phyloP scores from a whole-genome alignment of 2,888 invertebrate genomes.

The Stenoptilia bipunctidactyla region DNA sequence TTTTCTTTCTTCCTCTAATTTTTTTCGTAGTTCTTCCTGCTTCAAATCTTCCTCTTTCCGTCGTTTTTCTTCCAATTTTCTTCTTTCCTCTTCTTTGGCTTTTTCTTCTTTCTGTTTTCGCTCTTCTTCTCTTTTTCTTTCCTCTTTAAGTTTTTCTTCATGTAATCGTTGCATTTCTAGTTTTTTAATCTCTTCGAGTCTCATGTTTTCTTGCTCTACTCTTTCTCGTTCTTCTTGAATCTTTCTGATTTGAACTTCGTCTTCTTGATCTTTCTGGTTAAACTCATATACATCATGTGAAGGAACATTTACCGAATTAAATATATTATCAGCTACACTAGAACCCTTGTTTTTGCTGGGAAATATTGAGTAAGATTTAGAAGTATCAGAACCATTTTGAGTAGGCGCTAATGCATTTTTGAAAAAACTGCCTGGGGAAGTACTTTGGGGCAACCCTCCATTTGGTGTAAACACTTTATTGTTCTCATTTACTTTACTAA shows the following conservation, averaged over 20 bases:
- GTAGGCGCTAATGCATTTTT: slow-evolving; percentile 35
- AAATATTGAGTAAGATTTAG: slow-evolving; percentile 41
- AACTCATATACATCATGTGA: slow-evolving; percentile 39
- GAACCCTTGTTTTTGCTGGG: slow-evolving; percentile 47
- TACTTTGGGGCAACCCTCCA: slow-evolving; percentile 23
- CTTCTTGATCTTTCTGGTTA: slow-evolving; percentile 28
- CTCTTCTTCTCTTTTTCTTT: slow-evolving; percentile 19
- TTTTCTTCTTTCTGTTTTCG: slow-evolving; percentile 15
- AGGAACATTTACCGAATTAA: slow-evolving; percentile 29
- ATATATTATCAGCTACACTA: slow-evolving; percentile 43
- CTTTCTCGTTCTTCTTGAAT: slow-evolving; percentile 22
- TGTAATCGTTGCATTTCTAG: not conserved
- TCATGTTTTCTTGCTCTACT: slow-evolving; percentile 15
- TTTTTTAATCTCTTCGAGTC: slow-evolving; percentile 15
- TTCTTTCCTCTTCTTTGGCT: slow-evolving; percentile 26
- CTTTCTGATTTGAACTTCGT: slow-evolving; percentile 21
- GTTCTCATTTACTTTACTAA: slow-evolving; percentile 20
- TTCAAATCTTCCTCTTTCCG: slow-evolving; percentile 36
- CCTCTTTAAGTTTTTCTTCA: slow-evolving; percentile 23
- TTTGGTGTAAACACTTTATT: slow-evolving; percentile 25
- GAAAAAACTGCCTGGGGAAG: slow-evolving; percentile 48
- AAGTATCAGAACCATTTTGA: slow-evolving; percentile 24
- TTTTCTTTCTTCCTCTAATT: slow-evolving; percentile 39
- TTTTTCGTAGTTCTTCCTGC: slow-evolving; percentile 37
- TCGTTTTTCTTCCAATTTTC: slow-evolving; percentile 29